Evolutionary conservation across 2,797 vertebrate species (phyloP), one percentile per base, ranked within the genome.

Genomic region (Cirrhinus mrigala): DNA sequence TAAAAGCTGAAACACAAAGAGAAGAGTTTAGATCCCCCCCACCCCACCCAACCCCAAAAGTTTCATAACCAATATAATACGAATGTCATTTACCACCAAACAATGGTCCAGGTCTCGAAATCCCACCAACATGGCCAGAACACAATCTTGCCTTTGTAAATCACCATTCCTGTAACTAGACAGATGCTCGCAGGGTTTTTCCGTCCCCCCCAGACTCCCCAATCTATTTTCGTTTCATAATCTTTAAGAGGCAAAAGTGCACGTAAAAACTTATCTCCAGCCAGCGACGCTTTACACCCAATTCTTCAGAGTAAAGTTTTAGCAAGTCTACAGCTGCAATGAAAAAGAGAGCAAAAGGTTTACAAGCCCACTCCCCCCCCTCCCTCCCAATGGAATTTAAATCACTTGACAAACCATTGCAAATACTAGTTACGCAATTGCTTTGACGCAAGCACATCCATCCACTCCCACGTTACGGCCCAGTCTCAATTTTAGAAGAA

Each of bases 261-360:
- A 37, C 24, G 1, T 24, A 54, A 22, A 56, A 76, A 90, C 89
- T 89, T 86, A 86, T 87, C 87, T 80, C 76, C 64, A 68, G 44
- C 33, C 81, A 52, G 46, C 3, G 50, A 46, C 22, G 54, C 71
- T 37, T 79, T 69, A 81, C 70, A 86, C 82, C 70, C 73, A 78
- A 48, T 84, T 69, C 54, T 84, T 78, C 68, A 24, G 62, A 74
- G 69, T 52, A 44, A 40, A 44, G 40, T 11, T 15, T 69, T 70
- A 52, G 33, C 66, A 89, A 54, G 46, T 80, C 88, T 87, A 91
- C 40, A 84, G 90, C 94, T 95, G 94, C 83, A 95, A 93, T 78
- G 82, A 90, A 85, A 92, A 89, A 86, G 82, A 92, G 46, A 93
- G 66, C 90, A 79, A 87, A 24, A 94, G 84, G 93, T 92, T 94